Evolutionary conservation across 1,140 invertebrate species (phyloP).

Genomic region (Tetramorium alpestre): DNA sequence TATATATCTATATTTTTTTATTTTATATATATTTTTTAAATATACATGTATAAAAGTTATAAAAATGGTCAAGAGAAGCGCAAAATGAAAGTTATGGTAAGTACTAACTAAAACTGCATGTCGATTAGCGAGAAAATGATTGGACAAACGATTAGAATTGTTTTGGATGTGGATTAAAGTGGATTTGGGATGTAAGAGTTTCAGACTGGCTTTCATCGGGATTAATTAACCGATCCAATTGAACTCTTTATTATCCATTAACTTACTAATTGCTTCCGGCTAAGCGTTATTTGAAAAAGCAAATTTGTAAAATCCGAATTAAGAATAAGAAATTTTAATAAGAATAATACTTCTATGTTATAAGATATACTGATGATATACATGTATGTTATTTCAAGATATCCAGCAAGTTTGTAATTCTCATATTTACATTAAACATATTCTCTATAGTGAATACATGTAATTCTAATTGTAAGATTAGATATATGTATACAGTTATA

Average conservation of each 20-base stretch:
- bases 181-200: conserved; percentile 13
- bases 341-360: not conserved
- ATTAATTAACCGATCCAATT: not conserved
- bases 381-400: not conserved
- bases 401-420: not conserved
- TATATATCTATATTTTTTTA: too few relatives aligned
- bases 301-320: not conserved
- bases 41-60: too few relatives aligned
- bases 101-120: not conserved
- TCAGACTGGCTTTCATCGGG: not conserved
- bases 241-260: not conserved
- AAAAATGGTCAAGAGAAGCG: not conserved
- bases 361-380: not conserved
- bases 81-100: not conserved
- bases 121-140: not conserved
- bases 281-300: not conserved
- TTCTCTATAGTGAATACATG: not conserved
- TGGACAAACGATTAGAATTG: not conserved
- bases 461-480: not conserved
- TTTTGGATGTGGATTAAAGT: conserved; percentile 2
- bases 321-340: not conserved
- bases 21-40: too few relatives aligned
- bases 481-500: not conserved
- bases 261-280: not conserved
- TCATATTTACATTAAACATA: not conserved